Evolutionary conservation across 2,888 invertebrate species (phyloP).

Genomic region (Branchellion lobata): DNA sequence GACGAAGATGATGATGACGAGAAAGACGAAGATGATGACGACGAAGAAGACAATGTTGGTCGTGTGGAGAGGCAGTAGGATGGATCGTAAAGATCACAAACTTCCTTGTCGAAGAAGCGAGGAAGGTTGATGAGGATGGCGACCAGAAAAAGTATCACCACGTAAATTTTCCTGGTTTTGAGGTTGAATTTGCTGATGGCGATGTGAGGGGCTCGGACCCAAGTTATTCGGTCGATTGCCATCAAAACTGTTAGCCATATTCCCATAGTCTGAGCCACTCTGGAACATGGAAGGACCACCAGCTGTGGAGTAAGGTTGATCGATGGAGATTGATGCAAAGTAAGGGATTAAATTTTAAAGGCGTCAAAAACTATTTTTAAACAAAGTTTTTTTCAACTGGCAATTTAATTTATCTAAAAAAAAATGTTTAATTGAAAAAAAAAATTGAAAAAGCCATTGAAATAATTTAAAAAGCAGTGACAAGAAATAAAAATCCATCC

Average conservation of each 20-base stretch:
- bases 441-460: background rate
- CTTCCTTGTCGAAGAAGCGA: conserved; percentile 49
- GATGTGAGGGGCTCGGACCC: conserved; percentile 49
- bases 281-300: conserved; percentile 49
- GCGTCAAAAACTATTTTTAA: too few relatives aligned
- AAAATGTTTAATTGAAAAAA: background rate
- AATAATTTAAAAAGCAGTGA: too few relatives aligned
- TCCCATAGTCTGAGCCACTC: conserved; percentile 50
- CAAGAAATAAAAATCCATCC: too few relatives aligned
- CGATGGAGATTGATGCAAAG: conserved; percentile 9
- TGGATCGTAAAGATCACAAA: conserved; percentile 38
- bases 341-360: too few relatives aligned
- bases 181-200: conserved; percentile 48
- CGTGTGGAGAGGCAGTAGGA: conserved; percentile 12
- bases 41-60: too few relatives aligned
- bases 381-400: too few relatives aligned
- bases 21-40: background rate
- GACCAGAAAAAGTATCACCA: conserved; percentile 43
- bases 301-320: conserved; percentile 50
- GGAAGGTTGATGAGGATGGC: conserved; percentile 50
- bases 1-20: background rate
- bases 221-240: conserved; percentile 50
- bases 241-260: conserved; percentile 52
- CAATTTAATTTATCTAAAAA: too few relatives aligned
- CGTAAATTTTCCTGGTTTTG: conserved; percentile 37